These are phyloP conservation scores for Ligdia adustata DNA, from an alignment of 2,888 invertebrate genomes.

Conservation along the genomic window DNA sequence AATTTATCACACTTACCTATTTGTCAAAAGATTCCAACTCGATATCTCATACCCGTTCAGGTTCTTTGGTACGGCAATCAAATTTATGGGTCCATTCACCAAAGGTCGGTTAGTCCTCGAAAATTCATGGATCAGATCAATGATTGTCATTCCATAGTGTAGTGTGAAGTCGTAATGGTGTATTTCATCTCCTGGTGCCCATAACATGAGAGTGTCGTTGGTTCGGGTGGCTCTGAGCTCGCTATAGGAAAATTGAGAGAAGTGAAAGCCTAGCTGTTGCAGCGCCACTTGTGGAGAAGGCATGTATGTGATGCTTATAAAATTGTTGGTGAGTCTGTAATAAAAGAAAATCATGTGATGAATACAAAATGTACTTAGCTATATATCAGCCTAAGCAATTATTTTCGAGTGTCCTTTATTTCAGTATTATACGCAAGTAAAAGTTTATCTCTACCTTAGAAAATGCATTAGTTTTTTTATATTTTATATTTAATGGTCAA, in stretches of 20 bases:
- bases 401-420: too few relatives aligned
- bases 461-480: too few relatives aligned
- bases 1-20: constrained; percentile 54
- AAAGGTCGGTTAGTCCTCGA: constrained; percentile 55
- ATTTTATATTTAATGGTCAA: too few relatives aligned
- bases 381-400: too few relatives aligned
- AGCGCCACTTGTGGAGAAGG: constrained; percentile 70
- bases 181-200: constrained; percentile 59
- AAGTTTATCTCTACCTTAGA: too few relatives aligned
- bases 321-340: constrained; percentile 54
- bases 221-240: constrained; percentile 43
- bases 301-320: constrained; percentile 58
- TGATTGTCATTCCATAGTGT: constrained; percentile 56
- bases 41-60: constrained; percentile 67
- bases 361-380: too few relatives aligned
- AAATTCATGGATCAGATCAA: constrained; percentile 65
- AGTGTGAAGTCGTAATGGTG: constrained; percentile 59
- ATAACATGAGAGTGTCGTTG: constrained; percentile 63
- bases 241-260: constrained; percentile 56
- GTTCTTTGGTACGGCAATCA: constrained; percentile 62
- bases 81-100: constrained; percentile 67
- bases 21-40: constrained; percentile 74
- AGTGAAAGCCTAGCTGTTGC: constrained; percentile 70
- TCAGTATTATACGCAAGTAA: too few relatives aligned
- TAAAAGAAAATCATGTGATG: constrained; percentile 11